These are phyloP conservation scores for Cettia cetti DNA, from an alignment of 2,113 vertebrate genomes.

Conservation along the genomic window DNA sequence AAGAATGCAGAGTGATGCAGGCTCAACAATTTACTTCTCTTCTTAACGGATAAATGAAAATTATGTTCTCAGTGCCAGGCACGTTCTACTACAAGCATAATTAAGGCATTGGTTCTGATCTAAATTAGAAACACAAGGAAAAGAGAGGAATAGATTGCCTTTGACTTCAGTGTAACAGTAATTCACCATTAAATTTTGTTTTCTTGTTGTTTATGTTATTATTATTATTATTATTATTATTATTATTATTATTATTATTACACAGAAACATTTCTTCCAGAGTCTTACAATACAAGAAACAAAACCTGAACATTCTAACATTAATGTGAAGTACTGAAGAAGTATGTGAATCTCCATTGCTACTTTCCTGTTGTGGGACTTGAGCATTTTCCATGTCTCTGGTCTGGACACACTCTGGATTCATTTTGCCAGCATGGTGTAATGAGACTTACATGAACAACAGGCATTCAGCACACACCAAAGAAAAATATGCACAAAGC, in stretches of 20 bases:
- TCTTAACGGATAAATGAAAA: not conserved
- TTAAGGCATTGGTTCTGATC: constrained; percentile 4
- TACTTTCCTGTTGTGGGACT: not conserved
- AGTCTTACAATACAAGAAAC: not conserved
- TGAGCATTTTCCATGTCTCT: not conserved
- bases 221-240: not conserved
- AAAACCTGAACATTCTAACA: not conserved
- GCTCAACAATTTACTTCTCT: constrained; percentile 33
- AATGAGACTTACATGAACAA: not conserved
- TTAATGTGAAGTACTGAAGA: not conserved
- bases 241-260: not conserved
- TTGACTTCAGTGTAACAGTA: not conserved
- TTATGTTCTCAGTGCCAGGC: not conserved
- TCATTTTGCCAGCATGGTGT: not conserved
- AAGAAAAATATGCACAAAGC: not conserved
- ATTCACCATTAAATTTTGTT: not conserved
- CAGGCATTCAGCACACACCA: not conserved
- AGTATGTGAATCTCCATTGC: not conserved
- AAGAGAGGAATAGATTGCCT: not conserved
- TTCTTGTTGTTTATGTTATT: not conserved
- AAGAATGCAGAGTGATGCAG: not conserved
- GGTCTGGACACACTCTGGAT: not conserved
- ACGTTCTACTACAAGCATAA: not conserved
- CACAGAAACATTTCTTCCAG: not conserved
- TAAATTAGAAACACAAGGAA: not conserved